phyloP scores from a whole-genome alignment of 2,888 invertebrate species.

The Ernsta delagoae region DNA sequence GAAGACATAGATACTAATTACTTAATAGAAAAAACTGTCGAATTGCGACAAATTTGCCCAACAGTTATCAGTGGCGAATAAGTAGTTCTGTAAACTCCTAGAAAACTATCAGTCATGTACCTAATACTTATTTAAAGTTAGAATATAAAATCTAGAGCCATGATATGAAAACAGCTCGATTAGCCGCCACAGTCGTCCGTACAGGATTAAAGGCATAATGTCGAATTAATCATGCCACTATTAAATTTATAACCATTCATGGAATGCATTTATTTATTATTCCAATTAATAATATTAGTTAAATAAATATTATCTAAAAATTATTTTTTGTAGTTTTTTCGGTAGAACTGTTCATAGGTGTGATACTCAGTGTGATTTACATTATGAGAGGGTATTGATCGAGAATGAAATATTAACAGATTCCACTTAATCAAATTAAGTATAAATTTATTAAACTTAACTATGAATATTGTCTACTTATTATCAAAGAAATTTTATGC shows the following conservation, averaged over 20 bases:
- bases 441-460: constrained; percentile 52
- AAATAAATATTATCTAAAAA: constrained; percentile 13
- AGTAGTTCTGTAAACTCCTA: constrained; percentile 3
- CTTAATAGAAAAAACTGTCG: constrained; percentile 28
- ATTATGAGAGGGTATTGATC: constrained; percentile 43
- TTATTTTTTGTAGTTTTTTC: constrained; percentile 27
- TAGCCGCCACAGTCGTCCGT: neutral
- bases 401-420: constrained; percentile 47
- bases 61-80: constrained; percentile 13
- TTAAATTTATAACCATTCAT: neutral
- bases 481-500: constrained; percentile 30
- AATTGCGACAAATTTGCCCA: constrained; percentile 24
- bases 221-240: neutral
- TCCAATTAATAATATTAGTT: constrained; percentile 15
- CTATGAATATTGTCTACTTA: constrained; percentile 42
- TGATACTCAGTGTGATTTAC: constrained; percentile 47
- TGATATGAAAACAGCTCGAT: neutral
- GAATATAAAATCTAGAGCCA: neutral
- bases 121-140: neutral
- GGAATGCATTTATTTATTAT: constrained; percentile 24
- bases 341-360: constrained; percentile 36
- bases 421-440: constrained; percentile 75
- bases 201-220: constrained; percentile 7
- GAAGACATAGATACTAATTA: constrained; percentile 45
- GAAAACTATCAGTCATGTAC: constrained; percentile 1